A percentile compares a stretch with the other conserved stretches of the same genome.
phyloP scores from a whole-genome alignment of 2,113 vertebrate genomes.

The Prunella fulvescens region DNA sequence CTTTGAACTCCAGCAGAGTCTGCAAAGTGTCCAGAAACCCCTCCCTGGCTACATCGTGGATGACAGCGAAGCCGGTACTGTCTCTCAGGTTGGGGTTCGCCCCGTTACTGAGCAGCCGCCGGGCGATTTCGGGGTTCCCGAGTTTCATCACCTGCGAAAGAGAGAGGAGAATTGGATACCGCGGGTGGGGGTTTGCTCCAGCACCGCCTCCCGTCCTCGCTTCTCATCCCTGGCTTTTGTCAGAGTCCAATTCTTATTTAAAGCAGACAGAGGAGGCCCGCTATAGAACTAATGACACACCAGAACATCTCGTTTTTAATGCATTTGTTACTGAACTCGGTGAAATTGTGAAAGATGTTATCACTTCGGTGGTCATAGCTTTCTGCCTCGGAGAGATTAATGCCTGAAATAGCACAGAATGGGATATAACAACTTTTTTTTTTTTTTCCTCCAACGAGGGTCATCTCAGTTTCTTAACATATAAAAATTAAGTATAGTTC shows the following conservation, averaged over 20 bases:
- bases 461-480: neutral
- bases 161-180: neutral
- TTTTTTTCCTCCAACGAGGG: neutral
- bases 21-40: slow-evolving; percentile 86
- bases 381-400: neutral
- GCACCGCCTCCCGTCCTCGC: neutral
- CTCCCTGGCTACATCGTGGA: slow-evolving; percentile 89
- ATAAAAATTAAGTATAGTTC: neutral
- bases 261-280: neutral
- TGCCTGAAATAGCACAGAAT: neutral
- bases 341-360: neutral
- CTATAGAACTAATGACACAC: neutral
- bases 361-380: neutral
- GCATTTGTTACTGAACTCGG: neutral
- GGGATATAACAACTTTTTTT: neutral
- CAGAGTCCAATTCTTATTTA: neutral
- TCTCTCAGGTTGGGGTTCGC: slow-evolving; percentile 84
- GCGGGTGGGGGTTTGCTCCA: neutral
- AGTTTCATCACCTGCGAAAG: slow-evolving; percentile 83
- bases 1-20: slow-evolving; percentile 79
- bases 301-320: neutral
- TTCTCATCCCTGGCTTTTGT: neutral
- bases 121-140: slow-evolving; percentile 77
- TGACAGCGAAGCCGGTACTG: slow-evolving; percentile 80
- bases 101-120: slow-evolving; percentile 72